Conservation (phyloP, 2,888 invertebrate species). For the Sinohyriopsis cumingii region DNA sequence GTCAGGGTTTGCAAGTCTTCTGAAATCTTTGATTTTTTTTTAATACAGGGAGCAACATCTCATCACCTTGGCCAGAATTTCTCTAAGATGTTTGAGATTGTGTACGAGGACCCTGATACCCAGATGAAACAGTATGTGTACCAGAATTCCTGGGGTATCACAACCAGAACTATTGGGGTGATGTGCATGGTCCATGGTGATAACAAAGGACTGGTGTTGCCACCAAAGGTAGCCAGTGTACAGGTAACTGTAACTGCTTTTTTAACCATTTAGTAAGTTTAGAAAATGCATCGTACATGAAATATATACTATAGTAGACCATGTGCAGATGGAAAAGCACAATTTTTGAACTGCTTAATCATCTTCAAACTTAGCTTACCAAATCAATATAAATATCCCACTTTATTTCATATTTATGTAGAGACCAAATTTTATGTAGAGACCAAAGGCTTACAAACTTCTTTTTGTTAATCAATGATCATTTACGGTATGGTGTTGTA, state of each 20-base stretch:
- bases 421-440: too few relatives aligned
- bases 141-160: constrained; percentile 99
- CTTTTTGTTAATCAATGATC: too few relatives aligned
- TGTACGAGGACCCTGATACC: constrained; percentile 91
- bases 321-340: background rate
- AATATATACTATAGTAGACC: background rate
- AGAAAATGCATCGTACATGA: background rate
- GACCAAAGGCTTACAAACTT: too few relatives aligned
- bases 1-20: too few relatives aligned
- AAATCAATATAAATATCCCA: too few relatives aligned
- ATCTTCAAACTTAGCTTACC: too few relatives aligned
- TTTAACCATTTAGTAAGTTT: background rate
- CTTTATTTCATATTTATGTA: too few relatives aligned
- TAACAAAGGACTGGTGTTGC: constrained; percentile 95
- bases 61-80: constrained; percentile 99
- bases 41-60: constrained; percentile 87
- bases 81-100: constrained; percentile 99
- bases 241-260: constrained; percentile 75
- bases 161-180: constrained; percentile 94
- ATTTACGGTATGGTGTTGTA: too few relatives aligned
- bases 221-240: constrained; percentile 90
- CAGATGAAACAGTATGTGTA: constrained; percentile 83
- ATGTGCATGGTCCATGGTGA: constrained; percentile 90
- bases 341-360: too few relatives aligned
- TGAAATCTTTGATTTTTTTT: too few relatives aligned